A percentile compares a stretch with the other conserved stretches of the same genome.
phyloP scores from a whole-genome alignment of 1,140 invertebrate genomes.

The Drosophila grimshawi region DNA sequence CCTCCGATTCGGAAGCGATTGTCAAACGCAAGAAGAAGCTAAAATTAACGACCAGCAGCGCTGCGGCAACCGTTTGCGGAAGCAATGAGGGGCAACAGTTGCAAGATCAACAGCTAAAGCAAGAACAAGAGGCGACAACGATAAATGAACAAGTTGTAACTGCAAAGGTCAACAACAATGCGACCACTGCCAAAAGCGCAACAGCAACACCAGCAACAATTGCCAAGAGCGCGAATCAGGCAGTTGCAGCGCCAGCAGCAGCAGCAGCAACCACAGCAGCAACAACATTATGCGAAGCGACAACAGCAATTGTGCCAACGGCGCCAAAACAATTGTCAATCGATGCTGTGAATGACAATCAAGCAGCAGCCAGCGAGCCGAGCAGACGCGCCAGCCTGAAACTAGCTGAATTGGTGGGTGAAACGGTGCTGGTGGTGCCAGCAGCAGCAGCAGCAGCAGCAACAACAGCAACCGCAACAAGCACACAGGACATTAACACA shows the following conservation, averaged over 20 bases:
- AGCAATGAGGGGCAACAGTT: constrained; percentile 20
- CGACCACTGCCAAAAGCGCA: constrained; percentile 53
- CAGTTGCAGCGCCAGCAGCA: constrained; percentile 7
- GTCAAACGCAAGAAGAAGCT: constrained; percentile 76
- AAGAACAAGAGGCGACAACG: constrained; percentile 27
- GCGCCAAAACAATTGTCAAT: constrained; percentile 50
- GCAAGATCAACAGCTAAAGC: constrained; percentile 30
- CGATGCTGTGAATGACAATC: constrained; percentile 58
- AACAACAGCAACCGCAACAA: constrained; percentile 3
- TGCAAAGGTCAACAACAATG: constrained; percentile 68
- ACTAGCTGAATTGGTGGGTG: constrained; percentile 69
- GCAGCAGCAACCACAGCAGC: constrained; percentile 17
- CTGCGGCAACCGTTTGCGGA: constrained; percentile 36
- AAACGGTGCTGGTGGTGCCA: constrained; percentile 65
- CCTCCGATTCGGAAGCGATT: constrained; percentile 78
- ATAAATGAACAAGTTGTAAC: constrained; percentile 57
- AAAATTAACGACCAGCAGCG: constrained; percentile 63
- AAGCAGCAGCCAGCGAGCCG: constrained; percentile 54
- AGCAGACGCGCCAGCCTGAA: constrained; percentile 64
- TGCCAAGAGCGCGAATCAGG: constrained; percentile 55
- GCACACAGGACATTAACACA: not conserved
- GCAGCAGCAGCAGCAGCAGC: constrained; percentile 23
- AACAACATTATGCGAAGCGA: constrained; percentile 24
- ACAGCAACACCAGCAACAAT: constrained; percentile 37
- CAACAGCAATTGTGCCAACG: constrained; percentile 17